phyloP scores from a whole-genome alignment of 2,113 vertebrate species.

The Megalops atlanticus region DNA sequence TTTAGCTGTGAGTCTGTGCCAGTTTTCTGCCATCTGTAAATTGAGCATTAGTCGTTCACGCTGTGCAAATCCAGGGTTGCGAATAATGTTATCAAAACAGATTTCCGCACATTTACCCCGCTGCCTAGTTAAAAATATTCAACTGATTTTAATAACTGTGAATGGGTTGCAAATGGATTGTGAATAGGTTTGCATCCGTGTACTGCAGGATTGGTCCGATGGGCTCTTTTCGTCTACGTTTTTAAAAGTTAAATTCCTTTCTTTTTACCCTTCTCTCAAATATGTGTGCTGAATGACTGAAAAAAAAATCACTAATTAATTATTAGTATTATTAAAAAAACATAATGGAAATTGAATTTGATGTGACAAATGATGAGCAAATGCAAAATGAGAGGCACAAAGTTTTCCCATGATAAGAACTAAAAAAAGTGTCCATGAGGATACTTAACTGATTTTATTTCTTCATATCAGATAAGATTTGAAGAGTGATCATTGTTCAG shows the following conservation, averaged over 20 bases:
- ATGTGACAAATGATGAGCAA: too few species aligned
- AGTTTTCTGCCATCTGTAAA: constrained; percentile 78
- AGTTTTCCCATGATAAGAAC: too few species aligned
- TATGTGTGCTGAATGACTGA: too few species aligned
- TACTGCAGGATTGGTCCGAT: constrained; percentile 35
- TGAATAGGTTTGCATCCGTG: constrained; percentile 75
- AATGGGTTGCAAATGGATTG: constrained; percentile 73
- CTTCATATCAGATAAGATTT: too few species aligned
- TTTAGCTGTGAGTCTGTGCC: constrained; percentile 79
- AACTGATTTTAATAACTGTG: constrained; percentile 76
- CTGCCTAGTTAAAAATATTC: constrained; percentile 68
- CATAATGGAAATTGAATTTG: too few species aligned
- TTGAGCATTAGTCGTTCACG: constrained; percentile 80
- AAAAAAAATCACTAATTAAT: too few species aligned
- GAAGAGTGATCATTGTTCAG: too few species aligned
- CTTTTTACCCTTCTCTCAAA: too few species aligned
- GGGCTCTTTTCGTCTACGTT: too few species aligned
- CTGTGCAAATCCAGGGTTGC: constrained; percentile 73
- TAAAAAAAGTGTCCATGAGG: too few species aligned
- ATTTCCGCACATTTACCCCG: constrained; percentile 78
- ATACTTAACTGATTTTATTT: constrained; percentile 16
- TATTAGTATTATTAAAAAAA: too few species aligned
- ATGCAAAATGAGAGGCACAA: too few species aligned
- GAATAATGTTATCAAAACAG: constrained; percentile 84
- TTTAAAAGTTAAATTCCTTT: constrained; percentile 59